Evolutionary conservation across 2,888 invertebrate species (phyloP), one percentile per base, ranked within the genome.

Genomic region (Operophtera brumata): DNA sequence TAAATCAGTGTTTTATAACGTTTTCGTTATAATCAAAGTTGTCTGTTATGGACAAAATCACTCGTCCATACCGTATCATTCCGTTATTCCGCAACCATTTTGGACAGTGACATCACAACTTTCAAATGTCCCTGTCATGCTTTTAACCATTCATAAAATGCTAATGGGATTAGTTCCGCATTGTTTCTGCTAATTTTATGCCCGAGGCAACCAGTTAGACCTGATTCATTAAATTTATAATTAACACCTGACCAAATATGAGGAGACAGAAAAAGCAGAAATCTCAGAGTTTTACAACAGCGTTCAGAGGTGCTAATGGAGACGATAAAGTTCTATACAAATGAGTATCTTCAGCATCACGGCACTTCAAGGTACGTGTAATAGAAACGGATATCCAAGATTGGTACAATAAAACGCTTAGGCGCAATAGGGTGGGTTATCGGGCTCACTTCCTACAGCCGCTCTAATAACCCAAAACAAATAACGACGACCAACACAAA

Each of bases 391-490:
- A 87, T 82, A 85, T 84, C 70, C 76, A 73, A 82, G 82, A 86
- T 84, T 83, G 86, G 77, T 86, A 84, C 86, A 86, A 90, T 90
- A 89, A 89, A 90, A 89, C 87, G 88, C 84, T 88, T 88, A 89
- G 80, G 76, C 73, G 75, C 81, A 84, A 88, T 87, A 85, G 82
- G 78, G 30, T 30, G 82, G 78, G 30, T 30, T 6, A 89, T 87
- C 86, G 75, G 73, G 79, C 78, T 80, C 86, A 90, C 89, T 89
- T 90, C 90, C 90, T 89, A 88, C 78, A 82, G 82, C 69, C 81
- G 76, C 79, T 73, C 82, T 85, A 87, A 89, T 88, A 86, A 86
- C 86, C n/a, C 84, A 87, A 90, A 90, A 90, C 88, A 90, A 90
- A 88, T 88, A 88, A 80, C 77, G 69, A 75, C 78, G 78, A 80